Conservation (phyloP, 2,797 vertebrate species). For the Valencia hispanica region DNA sequence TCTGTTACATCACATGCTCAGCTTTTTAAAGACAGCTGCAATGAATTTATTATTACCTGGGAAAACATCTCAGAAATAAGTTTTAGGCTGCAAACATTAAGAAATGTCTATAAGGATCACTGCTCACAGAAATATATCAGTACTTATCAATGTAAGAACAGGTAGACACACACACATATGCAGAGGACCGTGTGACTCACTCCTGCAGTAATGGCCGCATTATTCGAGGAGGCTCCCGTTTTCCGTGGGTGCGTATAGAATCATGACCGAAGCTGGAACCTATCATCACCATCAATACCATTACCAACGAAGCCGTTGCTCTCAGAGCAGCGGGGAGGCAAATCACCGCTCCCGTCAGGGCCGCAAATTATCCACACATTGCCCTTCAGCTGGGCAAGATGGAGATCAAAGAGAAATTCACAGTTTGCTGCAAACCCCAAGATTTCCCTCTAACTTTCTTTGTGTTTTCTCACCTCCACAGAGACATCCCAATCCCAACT, state of each 20-base stretch:
- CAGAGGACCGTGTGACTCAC: slow-evolving; percentile 35
- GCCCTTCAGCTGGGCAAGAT: slow-evolving; percentile 54
- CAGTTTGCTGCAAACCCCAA: slow-evolving; percentile 1
- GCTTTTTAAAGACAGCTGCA: slow-evolving; percentile 38
- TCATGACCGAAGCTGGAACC: slow-evolving; percentile 64
- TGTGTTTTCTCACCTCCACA: not conserved
- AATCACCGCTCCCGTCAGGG: slow-evolving; percentile 57
- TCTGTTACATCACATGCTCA: slow-evolving; percentile 43
- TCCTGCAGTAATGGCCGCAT: slow-evolving; percentile 38
- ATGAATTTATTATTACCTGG: slow-evolving; percentile 61
- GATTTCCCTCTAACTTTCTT: slow-evolving; percentile 5
- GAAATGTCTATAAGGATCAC: slow-evolving; percentile 18
- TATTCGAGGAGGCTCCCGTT: slow-evolving; percentile 41
- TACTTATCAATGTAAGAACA: slow-evolving; percentile 38
- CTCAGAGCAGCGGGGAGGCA: slow-evolving; percentile 48
- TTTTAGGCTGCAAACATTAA: slow-evolving; percentile 18
- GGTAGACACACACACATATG: slow-evolving; percentile 7
- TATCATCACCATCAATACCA: slow-evolving; percentile 73
- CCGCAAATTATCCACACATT: slow-evolving; percentile 66
- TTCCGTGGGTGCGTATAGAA: slow-evolving; percentile 38
- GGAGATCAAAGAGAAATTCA: slow-evolving; percentile 34
- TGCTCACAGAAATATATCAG: slow-evolving; percentile 17
- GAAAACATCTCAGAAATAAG: slow-evolving; percentile 51
- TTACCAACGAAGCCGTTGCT: slow-evolving; percentile 62
- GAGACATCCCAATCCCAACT: not conserved